Evolutionary conservation across 1,140 invertebrate species (phyloP).

Genomic region (Anoplophora glabripennis): DNA sequence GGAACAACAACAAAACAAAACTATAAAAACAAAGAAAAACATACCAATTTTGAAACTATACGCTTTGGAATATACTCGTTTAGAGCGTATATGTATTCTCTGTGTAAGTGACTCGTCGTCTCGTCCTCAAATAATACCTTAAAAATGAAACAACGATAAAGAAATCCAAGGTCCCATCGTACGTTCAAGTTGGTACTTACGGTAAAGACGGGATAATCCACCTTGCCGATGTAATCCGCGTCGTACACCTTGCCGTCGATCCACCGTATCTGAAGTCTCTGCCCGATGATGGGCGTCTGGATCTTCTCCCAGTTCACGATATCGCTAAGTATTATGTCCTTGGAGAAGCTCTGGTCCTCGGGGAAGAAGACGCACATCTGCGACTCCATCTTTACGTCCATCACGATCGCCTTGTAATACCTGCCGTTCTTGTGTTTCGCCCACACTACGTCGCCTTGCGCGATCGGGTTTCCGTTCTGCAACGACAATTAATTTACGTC

Average conservation of each 20-base stretch:
- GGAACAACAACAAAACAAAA: conserved; percentile 14
- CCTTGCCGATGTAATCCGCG: conserved; percentile 58
- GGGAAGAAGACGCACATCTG: conserved; percentile 63
- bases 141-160: conserved; percentile 24
- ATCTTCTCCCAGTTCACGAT: conserved; percentile 39
- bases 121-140: conserved; percentile 56
- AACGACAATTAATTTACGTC: too few species aligned
- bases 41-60: conserved; percentile 54
- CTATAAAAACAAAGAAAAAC: conserved; percentile 32
- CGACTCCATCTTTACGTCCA: conserved; percentile 51
- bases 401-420: conserved; percentile 60
- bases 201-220: conserved; percentile 54
- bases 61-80: conserved; percentile 54
- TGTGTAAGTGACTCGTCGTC: conserved; percentile 47
- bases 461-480: too few species aligned
- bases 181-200: conserved; percentile 45
- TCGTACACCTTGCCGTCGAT: conserved; percentile 59
- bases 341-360: conserved; percentile 62
- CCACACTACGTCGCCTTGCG: conserved; percentile 49
- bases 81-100: conserved; percentile 52
- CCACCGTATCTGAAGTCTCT: conserved; percentile 58
- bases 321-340: conserved; percentile 59
- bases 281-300: conserved; percentile 25
- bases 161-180: background rate
- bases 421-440: conserved; percentile 63